phyloP scores from a whole-genome alignment of 2,797 vertebrate genomes.

The Hydrolagus colliei region DNA sequence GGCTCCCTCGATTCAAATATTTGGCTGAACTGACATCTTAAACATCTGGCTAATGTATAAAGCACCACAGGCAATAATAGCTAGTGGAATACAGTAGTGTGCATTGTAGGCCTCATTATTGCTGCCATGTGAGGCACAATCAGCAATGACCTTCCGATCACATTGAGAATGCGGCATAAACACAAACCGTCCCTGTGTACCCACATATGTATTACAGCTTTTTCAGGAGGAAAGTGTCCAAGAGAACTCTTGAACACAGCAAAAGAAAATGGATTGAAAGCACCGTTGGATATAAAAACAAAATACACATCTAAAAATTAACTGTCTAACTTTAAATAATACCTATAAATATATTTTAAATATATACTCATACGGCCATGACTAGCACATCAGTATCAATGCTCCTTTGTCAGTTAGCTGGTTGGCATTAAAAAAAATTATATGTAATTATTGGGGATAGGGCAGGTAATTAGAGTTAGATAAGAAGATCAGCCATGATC shows the following conservation, averaged over 20 bases:
- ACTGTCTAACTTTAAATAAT: too few species aligned
- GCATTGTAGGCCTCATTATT: constrained; percentile 43
- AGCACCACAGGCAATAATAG: constrained; percentile 50
- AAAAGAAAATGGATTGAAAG: too few species aligned
- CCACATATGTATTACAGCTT: background rate
- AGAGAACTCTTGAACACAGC: background rate
- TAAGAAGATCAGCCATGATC: too few species aligned
- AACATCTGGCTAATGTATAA: constrained; percentile 60
- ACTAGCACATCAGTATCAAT: too few species aligned
- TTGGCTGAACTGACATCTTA: constrained; percentile 35
- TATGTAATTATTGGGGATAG: too few species aligned
- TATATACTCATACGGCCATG: too few species aligned
- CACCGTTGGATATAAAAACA: too few species aligned
- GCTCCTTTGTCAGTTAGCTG: too few species aligned
- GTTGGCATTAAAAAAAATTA: too few species aligned
- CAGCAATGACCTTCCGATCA: constrained; percentile 46
- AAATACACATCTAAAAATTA: too few species aligned
- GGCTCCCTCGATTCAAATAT: constrained; percentile 15
- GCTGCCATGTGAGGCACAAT: constrained; percentile 39
- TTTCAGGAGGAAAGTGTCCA: background rate
- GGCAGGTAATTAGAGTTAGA: too few species aligned
- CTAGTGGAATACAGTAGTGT: constrained; percentile 40
- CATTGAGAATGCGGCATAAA: constrained; percentile 42
- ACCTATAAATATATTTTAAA: too few species aligned
- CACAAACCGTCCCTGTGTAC: constrained; percentile 43